Base-by-base conservation (phyloP, 2,113 vertebrate species). In the Scalopus aquaticus region DNA sequence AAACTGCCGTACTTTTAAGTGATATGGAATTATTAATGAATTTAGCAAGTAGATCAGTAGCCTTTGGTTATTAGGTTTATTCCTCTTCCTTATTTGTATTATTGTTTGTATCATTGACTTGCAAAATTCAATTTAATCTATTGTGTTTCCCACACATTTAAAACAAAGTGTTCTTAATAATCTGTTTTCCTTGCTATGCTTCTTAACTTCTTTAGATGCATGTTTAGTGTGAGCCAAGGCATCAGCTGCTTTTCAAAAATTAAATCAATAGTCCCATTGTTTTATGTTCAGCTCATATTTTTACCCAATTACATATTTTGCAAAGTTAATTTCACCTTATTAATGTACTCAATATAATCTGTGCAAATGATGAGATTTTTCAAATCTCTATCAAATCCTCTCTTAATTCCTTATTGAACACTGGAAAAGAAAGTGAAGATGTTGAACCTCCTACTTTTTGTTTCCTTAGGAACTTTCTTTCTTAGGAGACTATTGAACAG, bases 211-310 rank as follows among this genome's bases (percentile, higher is more conserved):
- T 92, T 90, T 22, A 46, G 37, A 93, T 62, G 74, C 56, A 73
- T 91, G 39, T 91, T 86, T 95, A 62, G 64, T 17, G 0, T 60
- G 7, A 92, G 92, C 95, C 96, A 95, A 88, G 49, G 51, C 78
- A 94, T 97, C 96, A 96, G 96, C 35, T 93, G 54, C 67, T n/a
- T 78, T 97, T 42, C 15, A 95, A 58, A 97, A 97, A 97, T 94
- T 92, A 88, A 60, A 93, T 67, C 87, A 94, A 87, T 96, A 87
- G 58, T 67, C 64, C 62, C 79, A 97, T 96, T 96, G 90, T 96
- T 96, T 32, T 51, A 20, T 93, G 56, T 97, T 89, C 58, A 84
- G 81, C 44, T 97, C 72, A 8, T 62, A 73, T 20, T 46, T 90
- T 22, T 85, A 95, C 54, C 56, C 96, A 92, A 96, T 93, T 96